phyloP scores from a whole-genome alignment of 2,888 invertebrate genomes.

The Mactromeris polynyma region DNA sequence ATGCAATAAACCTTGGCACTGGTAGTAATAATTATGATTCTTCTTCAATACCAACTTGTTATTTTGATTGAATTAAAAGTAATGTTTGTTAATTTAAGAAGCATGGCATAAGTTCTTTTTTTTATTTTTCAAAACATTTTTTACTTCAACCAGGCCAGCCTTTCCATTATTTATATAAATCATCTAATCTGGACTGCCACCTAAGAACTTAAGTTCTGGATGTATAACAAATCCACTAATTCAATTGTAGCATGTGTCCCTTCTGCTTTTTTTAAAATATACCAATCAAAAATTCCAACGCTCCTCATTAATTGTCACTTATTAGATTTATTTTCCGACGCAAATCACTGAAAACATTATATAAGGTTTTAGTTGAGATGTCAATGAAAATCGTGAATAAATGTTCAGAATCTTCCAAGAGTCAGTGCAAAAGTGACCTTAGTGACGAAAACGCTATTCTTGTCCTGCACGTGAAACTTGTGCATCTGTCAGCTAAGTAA shows the following conservation, averaged over 20 bases:
- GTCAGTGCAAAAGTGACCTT: too few species aligned
- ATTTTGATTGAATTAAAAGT: constrained; percentile 40
- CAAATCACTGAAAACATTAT: too few species aligned
- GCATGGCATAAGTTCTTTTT: constrained; percentile 31
- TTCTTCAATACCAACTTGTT: constrained; percentile 39
- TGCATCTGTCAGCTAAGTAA: too few species aligned
- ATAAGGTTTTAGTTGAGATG: too few species aligned
- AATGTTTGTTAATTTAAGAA: constrained; percentile 19
- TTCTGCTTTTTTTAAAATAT: neutral
- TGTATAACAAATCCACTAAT: neutral
- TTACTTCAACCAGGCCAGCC: neutral
- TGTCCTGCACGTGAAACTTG: too few species aligned
- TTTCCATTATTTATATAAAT: neutral
- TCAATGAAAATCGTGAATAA: too few species aligned
- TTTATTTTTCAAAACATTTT: constrained; percentile 47
- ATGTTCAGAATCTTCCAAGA: too few species aligned
- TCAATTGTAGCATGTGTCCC: neutral
- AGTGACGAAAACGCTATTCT: too few species aligned
- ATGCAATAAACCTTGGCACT: constrained; percentile 51
- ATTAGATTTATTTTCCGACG: too few species aligned
- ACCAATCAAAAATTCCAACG: too few species aligned
- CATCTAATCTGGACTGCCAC: neutral
- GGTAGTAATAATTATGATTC: constrained; percentile 51
- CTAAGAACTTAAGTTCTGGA: neutral
- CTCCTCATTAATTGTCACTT: too few species aligned